Evolutionary conservation across 2,888 invertebrate genomes (phyloP).

Genomic region (Salpingus planirostris): DNA sequence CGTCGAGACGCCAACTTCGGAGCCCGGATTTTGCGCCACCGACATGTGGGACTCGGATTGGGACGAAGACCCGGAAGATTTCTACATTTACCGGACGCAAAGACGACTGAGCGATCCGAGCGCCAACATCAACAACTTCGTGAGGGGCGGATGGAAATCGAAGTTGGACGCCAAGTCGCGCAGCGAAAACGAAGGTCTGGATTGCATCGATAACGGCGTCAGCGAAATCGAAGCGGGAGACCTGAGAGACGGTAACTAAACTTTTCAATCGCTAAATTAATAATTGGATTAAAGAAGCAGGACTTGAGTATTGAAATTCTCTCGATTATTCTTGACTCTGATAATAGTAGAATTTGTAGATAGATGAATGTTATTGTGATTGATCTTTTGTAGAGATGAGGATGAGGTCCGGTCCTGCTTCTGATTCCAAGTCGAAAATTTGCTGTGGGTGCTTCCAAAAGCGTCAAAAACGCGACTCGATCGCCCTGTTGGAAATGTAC

Average conservation of each 20-base stretch:
- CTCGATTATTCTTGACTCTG: too few relatives aligned
- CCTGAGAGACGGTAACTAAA: slow-evolving; percentile 71
- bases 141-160: slow-evolving; percentile 74
- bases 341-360: slow-evolving; percentile 1
- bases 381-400: slow-evolving; percentile 40
- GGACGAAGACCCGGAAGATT: slow-evolving; percentile 80
- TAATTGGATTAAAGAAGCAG: slow-evolving; percentile 21
- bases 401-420: slow-evolving; percentile 43
- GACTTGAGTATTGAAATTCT: too few relatives aligned
- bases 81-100: slow-evolving; percentile 55
- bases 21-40: slow-evolving; percentile 72
- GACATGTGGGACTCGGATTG: slow-evolving; percentile 87
- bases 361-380: slow-evolving; percentile 5
- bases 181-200: slow-evolving; percentile 88
- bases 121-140: slow-evolving; percentile 78
- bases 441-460: slow-evolving; percentile 42
- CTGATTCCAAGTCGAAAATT: slow-evolving; percentile 35
- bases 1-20: slow-evolving; percentile 89
- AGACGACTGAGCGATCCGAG: slow-evolving; percentile 88
- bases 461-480: slow-evolving; percentile 37
- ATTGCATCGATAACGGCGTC: slow-evolving; percentile 72
- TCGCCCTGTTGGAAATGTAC: slow-evolving; percentile 50
- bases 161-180: slow-evolving; percentile 61
- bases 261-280: not conserved
- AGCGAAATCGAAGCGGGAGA: slow-evolving; percentile 93